Base-by-base conservation (phyloP, 2,888 invertebrate species). In the Machimus atricapillus region DNA sequence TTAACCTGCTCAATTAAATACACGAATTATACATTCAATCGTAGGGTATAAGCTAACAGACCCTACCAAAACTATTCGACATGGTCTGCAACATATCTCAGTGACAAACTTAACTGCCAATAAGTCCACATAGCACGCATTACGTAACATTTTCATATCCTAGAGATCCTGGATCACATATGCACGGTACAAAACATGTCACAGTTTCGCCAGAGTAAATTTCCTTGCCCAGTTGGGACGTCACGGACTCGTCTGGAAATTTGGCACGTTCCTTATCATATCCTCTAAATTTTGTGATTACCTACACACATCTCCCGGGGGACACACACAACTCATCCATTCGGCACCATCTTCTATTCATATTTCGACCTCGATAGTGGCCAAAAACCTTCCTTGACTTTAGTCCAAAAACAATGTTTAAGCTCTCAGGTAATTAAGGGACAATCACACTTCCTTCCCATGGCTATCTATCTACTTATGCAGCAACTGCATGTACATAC, bases 371-470 rank as follows among this genome's bases (percentile, higher is more conserved):
- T 40, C 27, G 19, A 23, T 66, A 66, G 23, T 23, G 27, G 66
- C 56, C 27, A 56, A 9, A 56, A 52, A 76, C 46, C 56, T 1
- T 56, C 27, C 31, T 52, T n/a, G 37, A 76, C 19, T 40, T 76
- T 5, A 37, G 40, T 34, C 40, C 56, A 19, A 58, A 58, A 58
- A 58, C 23, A 31, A 66, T 82, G 19, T 82, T 78, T 79, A 37
- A 56, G 34, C 58, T 58, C 82, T 82, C 82, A 82, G 82, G 82
- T 66, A 82, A 58, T 82, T 66, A 82, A 82, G 34, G 81, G 82
- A 82, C 82, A 82, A 82, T 82, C 82, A 43, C 37, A 78, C 43
- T 78, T 78, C 46, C 78, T 43, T 34, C 37, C 34, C 14, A 76
- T 16, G 19, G n/a, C 27, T 78, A 82, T 58, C 0, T 19, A n/a